phyloP scores from a whole-genome alignment of 2,888 invertebrate genomes.

The Megastigmus dorsalis region DNA sequence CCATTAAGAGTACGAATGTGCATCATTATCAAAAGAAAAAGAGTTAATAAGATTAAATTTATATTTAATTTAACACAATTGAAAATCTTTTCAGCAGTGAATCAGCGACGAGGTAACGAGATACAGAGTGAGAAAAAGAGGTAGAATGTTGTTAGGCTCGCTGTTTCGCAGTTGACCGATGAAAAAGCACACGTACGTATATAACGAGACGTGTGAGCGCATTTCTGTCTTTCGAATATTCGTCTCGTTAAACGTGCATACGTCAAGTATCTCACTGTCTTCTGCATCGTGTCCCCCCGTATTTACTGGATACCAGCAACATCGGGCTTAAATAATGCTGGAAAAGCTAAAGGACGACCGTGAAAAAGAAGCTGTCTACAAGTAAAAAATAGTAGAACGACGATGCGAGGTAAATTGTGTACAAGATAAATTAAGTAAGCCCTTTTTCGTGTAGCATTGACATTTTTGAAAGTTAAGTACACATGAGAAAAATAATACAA shows the following conservation, averaged over 20 bases:
- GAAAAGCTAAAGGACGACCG: not conserved
- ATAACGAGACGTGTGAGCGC: slow-evolving; percentile 54
- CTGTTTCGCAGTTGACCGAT: slow-evolving; percentile 10
- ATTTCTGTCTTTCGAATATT: slow-evolving; percentile 52
- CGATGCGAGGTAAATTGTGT: no score
- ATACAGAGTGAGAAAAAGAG: slow-evolving; percentile 37
- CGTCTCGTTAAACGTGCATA: slow-evolving; percentile 54
- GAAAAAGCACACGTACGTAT: slow-evolving; percentile 28
- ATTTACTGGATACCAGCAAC: slow-evolving; percentile 14
- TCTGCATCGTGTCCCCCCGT: not conserved
- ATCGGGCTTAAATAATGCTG: not conserved
- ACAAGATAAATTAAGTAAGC: not conserved
- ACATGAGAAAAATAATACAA: no score
- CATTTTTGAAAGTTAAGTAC: no score
- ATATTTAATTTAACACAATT: slow-evolving; percentile 12
- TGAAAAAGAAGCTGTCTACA: no score
- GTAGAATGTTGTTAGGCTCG: slow-evolving; percentile 43
- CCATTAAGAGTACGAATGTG: no score
- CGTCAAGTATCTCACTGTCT: slow-evolving; percentile 24
- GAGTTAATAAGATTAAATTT: not conserved
- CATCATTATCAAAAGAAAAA: no score
- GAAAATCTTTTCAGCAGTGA: slow-evolving; percentile 11
- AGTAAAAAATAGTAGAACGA: no score
- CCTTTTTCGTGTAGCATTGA: not conserved
- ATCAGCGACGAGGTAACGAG: slow-evolving; percentile 13